phyloP scores from a whole-genome alignment of 2,797 vertebrate species.

The Scolopax bukidnonensis region DNA sequence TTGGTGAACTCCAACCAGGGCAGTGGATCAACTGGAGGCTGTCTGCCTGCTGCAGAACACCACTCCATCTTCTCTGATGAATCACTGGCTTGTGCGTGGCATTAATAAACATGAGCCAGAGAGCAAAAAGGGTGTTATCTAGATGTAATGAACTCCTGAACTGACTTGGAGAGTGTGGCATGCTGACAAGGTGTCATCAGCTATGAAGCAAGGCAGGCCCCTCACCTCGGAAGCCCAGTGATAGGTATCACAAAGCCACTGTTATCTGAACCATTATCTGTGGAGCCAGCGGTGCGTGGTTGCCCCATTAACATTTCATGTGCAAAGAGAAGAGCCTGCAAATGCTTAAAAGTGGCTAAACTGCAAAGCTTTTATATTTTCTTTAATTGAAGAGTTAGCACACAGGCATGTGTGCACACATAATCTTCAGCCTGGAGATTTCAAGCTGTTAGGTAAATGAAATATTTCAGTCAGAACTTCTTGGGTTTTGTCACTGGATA shows the following conservation, averaged over 20 bases:
- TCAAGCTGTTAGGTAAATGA: constrained; percentile 67
- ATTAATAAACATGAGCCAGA: constrained; percentile 67
- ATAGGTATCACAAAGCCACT: background rate
- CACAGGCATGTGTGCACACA: background rate
- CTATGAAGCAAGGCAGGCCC: background rate
- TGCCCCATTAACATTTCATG: background rate
- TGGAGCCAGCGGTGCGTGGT: background rate
- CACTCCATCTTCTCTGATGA: constrained; percentile 38
- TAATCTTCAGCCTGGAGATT: constrained; percentile 32
- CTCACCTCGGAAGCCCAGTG: background rate
- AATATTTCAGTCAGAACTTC: constrained; percentile 35
- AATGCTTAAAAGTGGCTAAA: constrained; percentile 11
- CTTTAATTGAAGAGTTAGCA: constrained; percentile 35
- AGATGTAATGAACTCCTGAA: constrained; percentile 69
- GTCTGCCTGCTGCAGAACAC: constrained; percentile 44
- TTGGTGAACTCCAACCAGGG: background rate
- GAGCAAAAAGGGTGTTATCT: constrained; percentile 31
- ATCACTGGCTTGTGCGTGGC: background rate
- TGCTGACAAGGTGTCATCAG: constrained; percentile 59
- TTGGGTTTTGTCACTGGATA: constrained; percentile 13
- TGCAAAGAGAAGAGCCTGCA: background rate
- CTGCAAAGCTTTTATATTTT: constrained; percentile 40
- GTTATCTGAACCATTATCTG: background rate
- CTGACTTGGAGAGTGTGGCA: constrained; percentile 11
- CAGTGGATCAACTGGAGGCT: constrained; percentile 24